Evolutionary conservation across 2,113 vertebrate genomes (phyloP), one percentile per base, ranked within the genome.

Genomic region (Calonectris borealis): DNA sequence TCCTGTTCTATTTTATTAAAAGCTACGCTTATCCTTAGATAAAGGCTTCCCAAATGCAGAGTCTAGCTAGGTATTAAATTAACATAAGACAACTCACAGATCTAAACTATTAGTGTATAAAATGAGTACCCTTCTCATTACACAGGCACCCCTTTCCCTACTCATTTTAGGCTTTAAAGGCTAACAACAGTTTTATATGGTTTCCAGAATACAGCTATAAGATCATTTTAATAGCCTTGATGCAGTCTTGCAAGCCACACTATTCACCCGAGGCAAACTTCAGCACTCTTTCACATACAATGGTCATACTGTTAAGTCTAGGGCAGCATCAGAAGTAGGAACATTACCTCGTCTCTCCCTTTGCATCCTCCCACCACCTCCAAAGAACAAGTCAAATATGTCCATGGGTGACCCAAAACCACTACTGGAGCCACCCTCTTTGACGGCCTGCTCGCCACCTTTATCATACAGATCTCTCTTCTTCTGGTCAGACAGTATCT

Each of bases 331-430:
- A 70, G 46, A 70, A 64, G 44, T 51, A 34, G 17, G 66, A 32
- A 38, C 27, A 27, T 70, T 98, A 99, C 99, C 99, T 99, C 98
- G 98, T 80, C 98, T 98, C 86, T 99, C 99, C 97, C 99, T 97
- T 93, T 99, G 99, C 98, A 99, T 99, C 79, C 98, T 98, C 64
- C 99, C 98, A 26, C 99, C 98, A 77, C 99, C 99, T 92, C 99
- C 99, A 96, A 99, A 99, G 96, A 99, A 99, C 98, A 99, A 97
- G 95, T 99, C 99, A 96, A 99, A 99, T 88, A 99, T 99, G 95
- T 99, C 99, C 99, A 99, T 99, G 17, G 99, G 99, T 7, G 99
- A 99, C 44, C 98, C 98, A 96, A 99, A 99, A 69, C 98, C 95
- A 22, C 98, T 96, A 49, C 98, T 96, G 42, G 95, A 98, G 55